Percentiles rank a stretch among this genome's conserved stretches.
These are phyloP conservation scores for Gorsachius goisagi DNA, from an alignment of 2,113 vertebrate genomes.

Conservation along the genomic window DNA sequence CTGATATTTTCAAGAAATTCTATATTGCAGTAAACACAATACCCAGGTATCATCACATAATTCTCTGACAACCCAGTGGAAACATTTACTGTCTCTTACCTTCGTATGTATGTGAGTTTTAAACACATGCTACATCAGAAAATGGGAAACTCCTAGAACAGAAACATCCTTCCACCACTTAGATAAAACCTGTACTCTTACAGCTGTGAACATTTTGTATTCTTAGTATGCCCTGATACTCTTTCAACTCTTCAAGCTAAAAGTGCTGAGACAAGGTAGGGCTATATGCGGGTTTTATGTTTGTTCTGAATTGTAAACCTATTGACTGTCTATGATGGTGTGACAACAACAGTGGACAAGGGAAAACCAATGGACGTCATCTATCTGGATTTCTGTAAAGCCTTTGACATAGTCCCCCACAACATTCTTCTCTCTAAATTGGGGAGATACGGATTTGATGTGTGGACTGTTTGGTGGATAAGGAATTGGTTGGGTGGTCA, in stretches of 20 bases:
- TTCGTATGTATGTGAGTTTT: neutral
- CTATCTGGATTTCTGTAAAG: too few species aligned
- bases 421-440: too few species aligned
- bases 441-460: too few species aligned
- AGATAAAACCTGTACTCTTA: neutral
- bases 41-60: neutral
- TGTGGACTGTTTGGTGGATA: too few species aligned
- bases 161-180: neutral
- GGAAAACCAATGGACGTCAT: too few species aligned
- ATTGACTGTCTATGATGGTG: too few species aligned
- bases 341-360: too few species aligned
- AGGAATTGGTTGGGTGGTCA: too few species aligned
- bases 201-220: neutral
- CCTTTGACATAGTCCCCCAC: too few species aligned
- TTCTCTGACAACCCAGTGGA: neutral
- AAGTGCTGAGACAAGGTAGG: neutral
- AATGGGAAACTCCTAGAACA: neutral
- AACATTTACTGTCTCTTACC: neutral
- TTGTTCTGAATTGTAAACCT: neutral
- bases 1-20: neutral
- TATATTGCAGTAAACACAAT: neutral
- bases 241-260: neutral
- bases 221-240: accelerated
- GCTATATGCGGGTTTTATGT: accelerated
- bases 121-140: neutral